A percentile compares a stretch with the other conserved stretches of the same genome.
These are phyloP conservation scores for Amniataba percoides DNA, from an alignment of 2,797 vertebrate species.

Conservation along the genomic window DNA sequence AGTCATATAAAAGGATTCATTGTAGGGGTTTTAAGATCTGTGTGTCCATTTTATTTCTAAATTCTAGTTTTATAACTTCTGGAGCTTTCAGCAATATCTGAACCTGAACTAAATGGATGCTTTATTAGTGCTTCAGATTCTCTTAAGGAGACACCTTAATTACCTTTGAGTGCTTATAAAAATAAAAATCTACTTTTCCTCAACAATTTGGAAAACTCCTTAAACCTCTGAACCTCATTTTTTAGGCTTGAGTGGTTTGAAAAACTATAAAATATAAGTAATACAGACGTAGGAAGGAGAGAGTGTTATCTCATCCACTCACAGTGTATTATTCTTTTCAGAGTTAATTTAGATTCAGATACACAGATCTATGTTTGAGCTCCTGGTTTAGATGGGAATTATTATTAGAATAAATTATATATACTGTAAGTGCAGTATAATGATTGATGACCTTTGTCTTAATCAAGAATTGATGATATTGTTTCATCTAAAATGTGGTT, in stretches of 20 bases:
- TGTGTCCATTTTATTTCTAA: neutral
- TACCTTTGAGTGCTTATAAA: neutral
- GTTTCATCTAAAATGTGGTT: constrained; percentile 3
- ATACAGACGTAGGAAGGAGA: neutral
- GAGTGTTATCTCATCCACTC: neutral
- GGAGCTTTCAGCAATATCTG: neutral
- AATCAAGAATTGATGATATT: neutral
- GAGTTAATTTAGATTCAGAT: neutral
- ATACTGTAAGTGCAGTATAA: neutral
- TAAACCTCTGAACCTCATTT: neutral
- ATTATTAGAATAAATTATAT: neutral
- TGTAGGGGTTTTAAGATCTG: neutral
- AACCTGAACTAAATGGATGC: neutral
- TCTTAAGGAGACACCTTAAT: neutral
- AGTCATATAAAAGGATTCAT: neutral
- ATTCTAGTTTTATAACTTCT: neutral
- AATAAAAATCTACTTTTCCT: neutral
- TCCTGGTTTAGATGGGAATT: neutral
- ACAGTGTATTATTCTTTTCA: neutral
- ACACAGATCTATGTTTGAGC: neutral
- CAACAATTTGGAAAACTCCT: neutral
- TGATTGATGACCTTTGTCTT: neutral
- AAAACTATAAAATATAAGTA: neutral
- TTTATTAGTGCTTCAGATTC: neutral
- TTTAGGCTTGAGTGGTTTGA: neutral